Evolutionary conservation across 1,140 invertebrate species (phyloP).

Genomic region (Drosophila funebris): DNA sequence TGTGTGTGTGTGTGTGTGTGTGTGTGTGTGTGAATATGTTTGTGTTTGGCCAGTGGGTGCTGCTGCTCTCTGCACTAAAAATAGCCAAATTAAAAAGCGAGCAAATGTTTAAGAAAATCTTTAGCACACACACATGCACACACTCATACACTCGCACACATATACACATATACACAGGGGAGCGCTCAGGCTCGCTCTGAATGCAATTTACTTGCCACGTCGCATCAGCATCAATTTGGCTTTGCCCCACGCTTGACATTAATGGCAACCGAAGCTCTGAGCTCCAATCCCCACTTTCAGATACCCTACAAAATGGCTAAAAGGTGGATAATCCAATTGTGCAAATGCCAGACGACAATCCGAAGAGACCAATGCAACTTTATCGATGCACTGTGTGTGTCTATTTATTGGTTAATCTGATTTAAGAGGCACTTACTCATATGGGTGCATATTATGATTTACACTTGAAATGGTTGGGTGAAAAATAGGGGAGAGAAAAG

Average conservation of each 20-base stretch:
- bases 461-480: not conserved
- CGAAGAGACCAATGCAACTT: not conserved
- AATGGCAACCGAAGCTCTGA: conserved; percentile 39
- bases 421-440: not conserved
- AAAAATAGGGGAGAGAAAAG: not conserved
- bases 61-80: conserved; percentile 39
- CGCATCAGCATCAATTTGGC: conserved; percentile 24
- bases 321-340: conserved; percentile 8
- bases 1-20: conserved; percentile 9
- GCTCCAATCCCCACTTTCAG: not conserved
- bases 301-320: not conserved
- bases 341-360: not conserved
- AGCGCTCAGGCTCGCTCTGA: not conserved
- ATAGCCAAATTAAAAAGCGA: conserved; percentile 57
- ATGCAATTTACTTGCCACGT: conserved; percentile 44
- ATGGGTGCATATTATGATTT: not conserved
- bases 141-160: not conserved
- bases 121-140: not conserved
- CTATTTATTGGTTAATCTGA: not conserved
- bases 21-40: conserved; percentile 23
- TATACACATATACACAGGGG: not conserved
- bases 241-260: conserved; percentile 44
- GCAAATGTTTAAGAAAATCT: conserved; percentile 52
- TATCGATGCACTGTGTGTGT: not conserved
- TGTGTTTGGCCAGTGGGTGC: too few species aligned